Percentiles rank a stretch among this genome's conserved stretches.
Evolutionary conservation across 2,797 vertebrate species (phyloP).

Genomic region (Cyprinella venusta): DNA sequence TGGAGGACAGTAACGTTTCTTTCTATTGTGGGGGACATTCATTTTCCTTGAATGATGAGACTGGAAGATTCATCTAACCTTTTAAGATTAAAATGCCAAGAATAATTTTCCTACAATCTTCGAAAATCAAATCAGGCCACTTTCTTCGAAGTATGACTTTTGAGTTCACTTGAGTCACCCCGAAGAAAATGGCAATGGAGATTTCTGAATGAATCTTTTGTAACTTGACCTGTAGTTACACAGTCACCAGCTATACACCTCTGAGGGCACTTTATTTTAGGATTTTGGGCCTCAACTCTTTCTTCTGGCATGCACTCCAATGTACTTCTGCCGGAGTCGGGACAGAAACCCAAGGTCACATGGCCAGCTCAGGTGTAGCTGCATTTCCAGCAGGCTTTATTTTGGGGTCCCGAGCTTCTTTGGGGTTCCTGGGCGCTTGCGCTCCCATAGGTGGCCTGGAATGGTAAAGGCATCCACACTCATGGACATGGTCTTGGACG

Average conservation of each 20-base stretch:
- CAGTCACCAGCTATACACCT: neutral
- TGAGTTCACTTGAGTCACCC: constrained; percentile 1
- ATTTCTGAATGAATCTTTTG: constrained; percentile 37
- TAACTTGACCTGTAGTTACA: constrained; percentile 20
- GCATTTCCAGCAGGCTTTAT: constrained; percentile 67
- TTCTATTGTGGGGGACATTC: constrained; percentile 7
- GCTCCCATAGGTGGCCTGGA: constrained; percentile 89
- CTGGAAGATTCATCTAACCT: constrained; percentile 16
- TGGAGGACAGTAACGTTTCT: constrained; percentile 35
- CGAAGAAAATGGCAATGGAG: constrained; percentile 19
- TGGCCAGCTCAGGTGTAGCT: constrained; percentile 59
- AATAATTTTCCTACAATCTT: constrained; percentile 14
- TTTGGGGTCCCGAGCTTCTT: constrained; percentile 91
- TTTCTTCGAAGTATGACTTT: neutral
- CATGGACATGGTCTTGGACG: constrained; percentile 96
- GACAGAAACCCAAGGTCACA: constrained; percentile 42
- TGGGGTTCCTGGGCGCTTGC: constrained; percentile 88
- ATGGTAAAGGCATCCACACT: constrained; percentile 95
- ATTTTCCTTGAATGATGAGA: constrained; percentile 11
- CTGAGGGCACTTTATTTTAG: constrained; percentile 7
- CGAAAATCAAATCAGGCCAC: constrained; percentile 29
- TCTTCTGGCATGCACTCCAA: neutral
- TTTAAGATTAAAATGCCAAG: neutral
- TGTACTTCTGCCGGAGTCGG: constrained; percentile 22
- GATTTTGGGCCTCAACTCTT: neutral